These are phyloP conservation scores for Ericerus pela DNA, from an alignment of 1,140 invertebrate genomes.

Conservation along the genomic window DNA sequence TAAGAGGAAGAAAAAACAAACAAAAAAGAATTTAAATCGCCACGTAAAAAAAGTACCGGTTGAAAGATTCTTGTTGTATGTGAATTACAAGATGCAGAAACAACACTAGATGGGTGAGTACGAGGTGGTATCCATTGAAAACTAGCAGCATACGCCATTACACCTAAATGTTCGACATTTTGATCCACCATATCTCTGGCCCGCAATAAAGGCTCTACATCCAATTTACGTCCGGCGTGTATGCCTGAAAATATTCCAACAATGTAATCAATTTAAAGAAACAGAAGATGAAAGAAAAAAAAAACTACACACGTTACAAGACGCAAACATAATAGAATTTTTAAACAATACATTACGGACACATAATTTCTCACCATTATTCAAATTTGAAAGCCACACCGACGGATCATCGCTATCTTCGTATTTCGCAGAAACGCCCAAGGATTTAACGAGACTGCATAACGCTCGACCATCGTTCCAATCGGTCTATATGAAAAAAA, in stretches of 20 bases:
- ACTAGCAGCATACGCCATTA: conserved; percentile 86
- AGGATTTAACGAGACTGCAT: conserved; percentile 67
- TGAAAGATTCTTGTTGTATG: conserved; percentile 69
- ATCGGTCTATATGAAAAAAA: conserved; percentile 52
- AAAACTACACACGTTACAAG: background rate
- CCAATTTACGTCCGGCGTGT: conserved; percentile 45
- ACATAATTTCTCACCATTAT: conserved; percentile 37
- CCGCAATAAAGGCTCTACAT: conserved; percentile 75
- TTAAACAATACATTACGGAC: background rate
- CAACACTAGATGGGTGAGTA: conserved; percentile 59
- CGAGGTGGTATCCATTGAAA: conserved; percentile 75
- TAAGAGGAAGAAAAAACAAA: too few relatives aligned
- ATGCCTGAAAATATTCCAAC: conserved; percentile 34
- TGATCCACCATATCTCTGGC: conserved; percentile 87
- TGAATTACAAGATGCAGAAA: conserved; percentile 56
- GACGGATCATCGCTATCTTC: conserved; percentile 55
- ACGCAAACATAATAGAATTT: background rate
- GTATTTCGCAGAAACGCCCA: conserved; percentile 69
- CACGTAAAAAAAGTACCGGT: conserved; percentile 42
- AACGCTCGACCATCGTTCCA: conserved; percentile 89
- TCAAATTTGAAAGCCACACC: conserved; percentile 70
- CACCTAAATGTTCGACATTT: conserved; percentile 85
- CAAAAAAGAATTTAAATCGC: background rate
- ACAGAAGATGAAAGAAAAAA: background rate
- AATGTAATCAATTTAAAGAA: background rate